phyloP scores from a whole-genome alignment of 2,797 vertebrate species.

The Staurois parvus region DNA sequence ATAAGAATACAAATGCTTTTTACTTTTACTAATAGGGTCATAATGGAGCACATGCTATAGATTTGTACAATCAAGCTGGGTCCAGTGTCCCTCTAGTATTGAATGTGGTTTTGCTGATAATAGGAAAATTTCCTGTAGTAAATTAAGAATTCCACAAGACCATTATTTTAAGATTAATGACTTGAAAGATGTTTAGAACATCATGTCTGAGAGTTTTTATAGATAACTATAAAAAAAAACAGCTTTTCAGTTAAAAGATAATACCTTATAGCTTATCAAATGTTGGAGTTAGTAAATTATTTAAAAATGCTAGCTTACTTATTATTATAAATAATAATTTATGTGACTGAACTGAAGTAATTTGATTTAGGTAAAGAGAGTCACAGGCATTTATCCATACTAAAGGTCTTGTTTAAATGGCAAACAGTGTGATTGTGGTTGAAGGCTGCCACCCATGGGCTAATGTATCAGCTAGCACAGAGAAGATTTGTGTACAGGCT shows the following conservation, averaged over 20 bases:
- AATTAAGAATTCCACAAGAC: background rate
- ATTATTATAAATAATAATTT: background rate
- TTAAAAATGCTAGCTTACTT: background rate
- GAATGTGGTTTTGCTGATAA: slow-evolving; percentile 20
- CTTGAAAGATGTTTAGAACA: background rate
- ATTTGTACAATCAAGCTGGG: background rate
- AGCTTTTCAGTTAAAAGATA: background rate
- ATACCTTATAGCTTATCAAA: background rate
- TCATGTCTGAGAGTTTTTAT: background rate
- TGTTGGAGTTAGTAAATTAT: background rate
- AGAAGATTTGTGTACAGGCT: no score
- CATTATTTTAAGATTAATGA: slow-evolving; percentile 2
- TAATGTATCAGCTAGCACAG: no score
- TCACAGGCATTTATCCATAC: no score
- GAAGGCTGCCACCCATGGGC: no score
- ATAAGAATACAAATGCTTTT: slow-evolving; percentile 25
- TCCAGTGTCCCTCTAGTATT: background rate
- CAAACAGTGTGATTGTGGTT: no score
- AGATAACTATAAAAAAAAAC: background rate
- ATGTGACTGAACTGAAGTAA: background rate
- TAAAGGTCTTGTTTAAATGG: no score
- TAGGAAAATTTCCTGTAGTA: slow-evolving; percentile 6
- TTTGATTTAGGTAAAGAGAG: background rate
- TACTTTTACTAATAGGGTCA: slow-evolving; percentile 9
- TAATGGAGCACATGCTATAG: background rate